Evolutionary conservation across 2,797 vertebrate genomes (phyloP).

Genomic region (Rhabdophis nuchalis): DNA sequence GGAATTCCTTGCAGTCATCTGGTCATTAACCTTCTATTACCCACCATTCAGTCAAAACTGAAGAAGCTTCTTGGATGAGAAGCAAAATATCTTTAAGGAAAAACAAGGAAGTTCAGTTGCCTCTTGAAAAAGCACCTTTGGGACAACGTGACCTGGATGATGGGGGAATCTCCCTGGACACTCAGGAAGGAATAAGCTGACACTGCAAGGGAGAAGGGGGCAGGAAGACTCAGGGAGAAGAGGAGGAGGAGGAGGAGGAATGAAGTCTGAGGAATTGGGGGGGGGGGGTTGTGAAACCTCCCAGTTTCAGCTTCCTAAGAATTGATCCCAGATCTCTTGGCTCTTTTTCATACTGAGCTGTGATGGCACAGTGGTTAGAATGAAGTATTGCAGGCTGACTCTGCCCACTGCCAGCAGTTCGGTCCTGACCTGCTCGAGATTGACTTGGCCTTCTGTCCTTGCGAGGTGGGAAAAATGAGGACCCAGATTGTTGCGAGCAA

Average conservation of each 20-base stretch:
- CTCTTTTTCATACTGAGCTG: neutral
- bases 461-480: too few relatives aligned
- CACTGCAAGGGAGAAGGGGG: neutral
- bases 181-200: neutral
- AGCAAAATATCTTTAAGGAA: neutral
- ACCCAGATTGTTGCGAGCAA: too few relatives aligned
- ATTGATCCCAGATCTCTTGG: neutral
- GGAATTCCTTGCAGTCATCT: too few relatives aligned
- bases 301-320: neutral
- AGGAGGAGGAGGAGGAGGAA: too few relatives aligned
- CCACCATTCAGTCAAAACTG: neutral
- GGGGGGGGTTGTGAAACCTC: neutral
- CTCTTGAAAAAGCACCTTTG: neutral
- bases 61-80: neutral
- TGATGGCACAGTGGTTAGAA: too few relatives aligned
- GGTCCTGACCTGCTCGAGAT: too few relatives aligned
- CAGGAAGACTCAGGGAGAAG: neutral
- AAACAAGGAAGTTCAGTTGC: neutral
- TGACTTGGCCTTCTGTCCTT: too few relatives aligned
- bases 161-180: neutral
- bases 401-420: too few relatives aligned
- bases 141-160: neutral
- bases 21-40: too few relatives aligned
- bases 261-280: neutral
- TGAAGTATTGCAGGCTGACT: too few relatives aligned